Evolutionary conservation across 2,888 invertebrate species (phyloP), one percentile per base, ranked within the genome.

Genomic region (Catocala nupta): DNA sequence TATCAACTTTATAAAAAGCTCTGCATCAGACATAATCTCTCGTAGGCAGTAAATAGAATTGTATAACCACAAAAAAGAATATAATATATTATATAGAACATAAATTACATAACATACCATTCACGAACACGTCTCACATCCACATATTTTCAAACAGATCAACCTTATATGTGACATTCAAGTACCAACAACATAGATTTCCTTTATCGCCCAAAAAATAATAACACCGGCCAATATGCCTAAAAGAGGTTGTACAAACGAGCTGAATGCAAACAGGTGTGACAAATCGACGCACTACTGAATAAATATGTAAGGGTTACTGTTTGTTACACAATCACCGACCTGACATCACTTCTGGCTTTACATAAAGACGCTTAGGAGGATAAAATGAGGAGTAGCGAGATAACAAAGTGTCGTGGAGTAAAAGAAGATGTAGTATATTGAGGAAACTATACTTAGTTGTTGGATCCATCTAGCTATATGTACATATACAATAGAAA

Each of bases 201-300:
- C 67, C 59, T 71, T 74, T 71, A 77, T 66, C 59, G 59, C 53
- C 63, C 52, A 63, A 56, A 68, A 75, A 75, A 70, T 63, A 74
- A 71, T 68, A 77, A 63, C 55, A 65, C 44, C 13, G 52, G 52
- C 70, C 75, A 74, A 74, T 76, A 76, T 74, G 44, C 70, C 70
- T 62, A 67, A 63, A 68, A 54, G 61, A 55, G 68, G 62, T 72
- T 75, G 70, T 77, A 62, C 61, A 57, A 61, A 55, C 76, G 58
- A 66, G 52, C 63, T 61, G 64, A 56, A 63, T 62, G 67, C 63
- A 56, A 77, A 70, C 76, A 76, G 75, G 78, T 76, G 76, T 70
- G 70, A 65, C 76, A 63, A 72, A 77, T 75, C 63, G 75, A 64
- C 58, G 63, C 65, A 70, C 65, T 77, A 64, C 75, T 74, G 75